Evolutionary conservation across 2,113 vertebrate species (phyloP).

Genomic region (Sitta europaea): DNA sequence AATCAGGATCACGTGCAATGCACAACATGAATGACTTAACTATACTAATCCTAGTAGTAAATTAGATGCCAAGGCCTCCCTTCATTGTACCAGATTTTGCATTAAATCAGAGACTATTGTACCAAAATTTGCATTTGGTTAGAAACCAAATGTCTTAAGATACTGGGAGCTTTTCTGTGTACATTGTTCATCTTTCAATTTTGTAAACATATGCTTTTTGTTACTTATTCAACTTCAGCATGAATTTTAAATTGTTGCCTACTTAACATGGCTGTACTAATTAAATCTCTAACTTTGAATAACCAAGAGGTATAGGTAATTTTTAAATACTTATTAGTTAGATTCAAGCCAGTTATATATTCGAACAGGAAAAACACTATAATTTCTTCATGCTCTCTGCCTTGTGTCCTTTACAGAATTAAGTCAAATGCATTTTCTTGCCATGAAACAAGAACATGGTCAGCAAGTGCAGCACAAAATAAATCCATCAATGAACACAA

Average conservation of each 20-base stretch:
- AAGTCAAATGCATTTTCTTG: background rate
- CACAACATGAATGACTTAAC: background rate
- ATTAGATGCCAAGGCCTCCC: background rate
- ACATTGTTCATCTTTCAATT: background rate
- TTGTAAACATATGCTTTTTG: background rate
- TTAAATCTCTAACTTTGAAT: background rate
- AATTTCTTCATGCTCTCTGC: background rate
- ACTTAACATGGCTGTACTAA: background rate
- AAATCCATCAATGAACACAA: background rate
- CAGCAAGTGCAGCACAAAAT: background rate
- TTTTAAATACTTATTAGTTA: background rate
- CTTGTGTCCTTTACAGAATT: background rate
- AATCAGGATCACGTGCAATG: background rate
- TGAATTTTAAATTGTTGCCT: background rate
- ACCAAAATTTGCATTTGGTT: background rate
- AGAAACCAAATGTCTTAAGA: background rate
- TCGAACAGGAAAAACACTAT: background rate
- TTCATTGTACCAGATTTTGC: background rate
- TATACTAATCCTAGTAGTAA: background rate
- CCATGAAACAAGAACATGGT: background rate
- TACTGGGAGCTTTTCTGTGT: background rate
- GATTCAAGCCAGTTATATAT: background rate
- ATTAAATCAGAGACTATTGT: background rate
- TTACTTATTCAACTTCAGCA: background rate
- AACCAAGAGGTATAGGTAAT: background rate